These are phyloP conservation scores for Stegodyphus mimosarum DNA, from an alignment of 1,140 invertebrate species.

Conservation along the genomic window DNA sequence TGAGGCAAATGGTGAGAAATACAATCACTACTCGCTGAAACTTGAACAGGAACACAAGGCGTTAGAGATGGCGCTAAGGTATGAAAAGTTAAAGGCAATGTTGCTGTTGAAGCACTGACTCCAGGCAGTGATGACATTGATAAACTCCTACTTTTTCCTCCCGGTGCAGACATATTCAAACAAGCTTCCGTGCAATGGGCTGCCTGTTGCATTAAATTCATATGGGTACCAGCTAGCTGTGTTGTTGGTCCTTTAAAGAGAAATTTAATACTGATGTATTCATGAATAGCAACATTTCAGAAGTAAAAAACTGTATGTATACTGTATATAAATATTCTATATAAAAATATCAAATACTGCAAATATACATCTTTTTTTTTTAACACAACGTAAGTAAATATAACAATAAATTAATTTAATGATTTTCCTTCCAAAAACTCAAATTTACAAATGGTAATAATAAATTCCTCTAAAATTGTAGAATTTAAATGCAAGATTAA, in stretches of 20 bases:
- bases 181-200: slow-evolving; percentile 37
- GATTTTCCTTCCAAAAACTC: too few species aligned
- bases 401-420: too few species aligned
- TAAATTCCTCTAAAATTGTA: too few species aligned
- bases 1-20: slow-evolving; percentile 43
- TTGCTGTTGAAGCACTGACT: slow-evolving; percentile 21
- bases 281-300: too few species aligned
- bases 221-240: slow-evolving; percentile 51
- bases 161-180: slow-evolving; percentile 22
- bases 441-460: too few species aligned
- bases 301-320: too few species aligned
- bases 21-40: slow-evolving; percentile 22
- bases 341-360: too few species aligned
- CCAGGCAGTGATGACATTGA: slow-evolving; percentile 47
- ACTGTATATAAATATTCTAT: too few species aligned
- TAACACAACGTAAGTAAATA: too few species aligned
- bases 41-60: slow-evolving; percentile 36
- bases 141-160: slow-evolving; percentile 41
- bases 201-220: slow-evolving; percentile 37
- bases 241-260: slow-evolving; percentile 51
- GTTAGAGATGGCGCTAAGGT: slow-evolving; percentile 32
- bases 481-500: too few species aligned
- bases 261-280: not conserved
- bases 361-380: too few species aligned
- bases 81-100: slow-evolving; percentile 63